Percentiles rank a stretch among this genome's conserved stretches.
These are phyloP conservation scores for human (Homo sapiens) DNA, from an alignment of 2,113 vertebrate species.

Conservation along the genomic window DNA sequence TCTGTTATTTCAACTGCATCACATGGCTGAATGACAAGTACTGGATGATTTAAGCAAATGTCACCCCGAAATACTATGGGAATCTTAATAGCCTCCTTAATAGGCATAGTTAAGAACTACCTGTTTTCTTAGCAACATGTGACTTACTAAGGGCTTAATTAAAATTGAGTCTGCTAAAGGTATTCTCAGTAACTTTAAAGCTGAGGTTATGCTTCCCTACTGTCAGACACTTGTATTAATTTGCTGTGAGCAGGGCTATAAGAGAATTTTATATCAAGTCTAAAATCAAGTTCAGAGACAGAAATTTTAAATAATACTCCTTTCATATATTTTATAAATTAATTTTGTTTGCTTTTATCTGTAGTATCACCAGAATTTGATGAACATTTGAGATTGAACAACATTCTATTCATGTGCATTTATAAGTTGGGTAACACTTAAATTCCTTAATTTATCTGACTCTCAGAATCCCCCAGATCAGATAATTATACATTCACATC, in stretches of 20 bases:
- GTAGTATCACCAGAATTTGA: background rate
- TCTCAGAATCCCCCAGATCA: background rate
- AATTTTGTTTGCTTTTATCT: background rate
- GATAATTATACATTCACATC: background rate
- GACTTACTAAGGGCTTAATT: background rate
- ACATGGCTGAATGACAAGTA: background rate
- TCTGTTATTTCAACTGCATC: background rate
- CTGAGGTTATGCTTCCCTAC: background rate
- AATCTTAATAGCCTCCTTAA: background rate
- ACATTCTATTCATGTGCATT: background rate
- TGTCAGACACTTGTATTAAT: background rate
- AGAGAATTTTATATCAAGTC: background rate
- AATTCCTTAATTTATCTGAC: background rate
- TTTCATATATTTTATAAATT: background rate
- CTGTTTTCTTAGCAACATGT: background rate
- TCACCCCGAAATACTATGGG: background rate
- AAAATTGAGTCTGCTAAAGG: background rate
- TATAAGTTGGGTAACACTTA: background rate
- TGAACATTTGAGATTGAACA: background rate
- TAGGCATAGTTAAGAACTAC: background rate
- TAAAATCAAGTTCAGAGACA: background rate
- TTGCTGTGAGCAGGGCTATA: background rate
- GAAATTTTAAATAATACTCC: background rate
- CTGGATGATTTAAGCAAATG: background rate
- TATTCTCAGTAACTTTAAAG: background rate